A percentile compares a stretch with the other conserved stretches of the same genome.
phyloP scores from a whole-genome alignment of 2,888 invertebrate species.

The Cyclophora albipunctata region DNA sequence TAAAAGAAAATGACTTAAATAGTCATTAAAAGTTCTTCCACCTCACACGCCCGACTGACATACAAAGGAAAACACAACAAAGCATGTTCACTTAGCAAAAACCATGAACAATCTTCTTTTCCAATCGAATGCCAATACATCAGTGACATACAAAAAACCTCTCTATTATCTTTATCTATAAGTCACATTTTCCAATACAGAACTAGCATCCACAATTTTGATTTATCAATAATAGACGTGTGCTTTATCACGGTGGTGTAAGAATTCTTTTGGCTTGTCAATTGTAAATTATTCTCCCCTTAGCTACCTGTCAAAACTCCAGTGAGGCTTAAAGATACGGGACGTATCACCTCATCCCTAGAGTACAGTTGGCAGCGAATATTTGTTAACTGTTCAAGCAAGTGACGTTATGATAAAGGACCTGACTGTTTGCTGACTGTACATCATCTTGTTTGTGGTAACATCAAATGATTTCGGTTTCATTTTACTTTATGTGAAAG shows the following conservation, averaged over 20 bases:
- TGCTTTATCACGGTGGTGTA: conserved; percentile 3
- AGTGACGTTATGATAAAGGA: conserved; percentile 11
- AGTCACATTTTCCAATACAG: conserved; percentile 9
- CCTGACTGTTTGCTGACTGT: conserved; percentile 7
- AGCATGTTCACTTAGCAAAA: conserved; percentile 30
- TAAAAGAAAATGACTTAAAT: no score
- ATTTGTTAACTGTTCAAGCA: conserved; percentile 11
- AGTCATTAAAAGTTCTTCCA: conserved; percentile 8
- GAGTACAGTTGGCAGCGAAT: conserved; percentile 21
- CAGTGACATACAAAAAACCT: background rate
- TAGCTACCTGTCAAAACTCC: conserved; percentile 40
- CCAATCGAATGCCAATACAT: conserved; percentile 15
- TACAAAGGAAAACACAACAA: conserved; percentile 24
- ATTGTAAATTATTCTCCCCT: conserved; percentile 20
- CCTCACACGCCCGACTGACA: conserved; percentile 13
- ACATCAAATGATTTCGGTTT: no score
- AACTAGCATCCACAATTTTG: conserved; percentile 1
- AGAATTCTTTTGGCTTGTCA: conserved; percentile 7
- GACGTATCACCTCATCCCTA: conserved; percentile 33
- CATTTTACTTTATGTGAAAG: no score
- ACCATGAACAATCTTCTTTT: conserved; percentile 25
- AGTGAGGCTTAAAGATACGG: conserved; percentile 46
- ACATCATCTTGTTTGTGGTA: background rate
- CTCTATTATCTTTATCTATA: background rate
- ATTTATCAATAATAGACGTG: background rate